Evolutionary conservation across 2,113 vertebrate species (phyloP), one percentile per base, ranked within the genome.

Genomic region (Odocoileus hemionus): DNA sequence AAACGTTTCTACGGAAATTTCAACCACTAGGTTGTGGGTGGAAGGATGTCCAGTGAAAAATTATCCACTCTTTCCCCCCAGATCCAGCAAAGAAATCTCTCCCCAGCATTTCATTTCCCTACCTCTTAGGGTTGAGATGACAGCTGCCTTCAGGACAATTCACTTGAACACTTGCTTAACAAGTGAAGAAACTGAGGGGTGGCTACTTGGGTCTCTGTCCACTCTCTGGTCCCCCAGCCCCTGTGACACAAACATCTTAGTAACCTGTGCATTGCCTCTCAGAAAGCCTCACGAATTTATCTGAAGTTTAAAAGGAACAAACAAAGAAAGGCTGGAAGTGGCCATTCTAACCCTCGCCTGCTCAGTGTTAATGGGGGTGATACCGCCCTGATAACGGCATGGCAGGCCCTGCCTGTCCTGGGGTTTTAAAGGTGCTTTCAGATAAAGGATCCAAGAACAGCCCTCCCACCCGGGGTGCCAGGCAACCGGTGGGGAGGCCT

Each of bases 381-480:
- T 4, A 11, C 5, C 1, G 12, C 16, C 43, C 23, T 14, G 14
- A 50, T 10, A 15, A 61, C 1, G 6, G 45, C 4, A 2, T 5
- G 30, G 55, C 5, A 5, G 33, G 10, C 28, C 36, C 55, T 15
- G 28, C n/a, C 2, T 9, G 25, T 54, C 28, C 8, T 15, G n/a
- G 86, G 36, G 25, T 3, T 25, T 30, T 14, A 36, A n/a, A 16
- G 21, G 47, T 7, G 0, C 3, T 2, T 82, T 3, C 5, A 7
- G 43, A 30, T 17, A 21, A 11, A 16, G 86, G 15, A 30, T 30
- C 47, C 11, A 47, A 47, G 58, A 25, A 8, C n/a, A 19, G n/a
- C 36, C 23, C 36, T 15, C 52, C 52, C 7, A 16, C 17, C n/a
- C 0, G 0, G 3, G 4, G 26, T 1, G 3, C 39, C 58, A 39